Conservation (phyloP, 2,113 vertebrate species). For the Sisor rabdophorus region DNA sequence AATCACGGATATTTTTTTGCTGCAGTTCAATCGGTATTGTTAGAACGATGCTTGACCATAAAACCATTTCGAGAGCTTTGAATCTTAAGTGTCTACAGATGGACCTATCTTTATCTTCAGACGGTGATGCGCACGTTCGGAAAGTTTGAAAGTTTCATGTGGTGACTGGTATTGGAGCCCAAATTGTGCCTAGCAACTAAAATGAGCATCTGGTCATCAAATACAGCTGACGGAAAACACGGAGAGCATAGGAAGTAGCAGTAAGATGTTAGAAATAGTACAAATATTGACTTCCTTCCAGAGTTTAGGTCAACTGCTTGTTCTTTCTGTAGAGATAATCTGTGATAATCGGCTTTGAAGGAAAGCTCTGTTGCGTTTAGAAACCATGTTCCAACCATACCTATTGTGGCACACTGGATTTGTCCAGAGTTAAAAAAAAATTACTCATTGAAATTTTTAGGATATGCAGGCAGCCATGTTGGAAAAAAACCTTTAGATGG, state of each 20-base stretch:
- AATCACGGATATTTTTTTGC: too few relatives aligned
- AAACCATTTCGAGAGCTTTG: not conserved
- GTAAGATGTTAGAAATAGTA: constrained; percentile 57
- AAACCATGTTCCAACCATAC: not conserved
- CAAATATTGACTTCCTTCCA: constrained; percentile 72
- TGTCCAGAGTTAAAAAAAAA: too few relatives aligned
- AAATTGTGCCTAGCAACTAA: not conserved
- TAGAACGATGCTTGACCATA: not conserved
- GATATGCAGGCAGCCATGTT: not conserved
- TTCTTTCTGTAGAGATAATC: constrained; percentile 9
- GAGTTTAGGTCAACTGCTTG: constrained; percentile 43
- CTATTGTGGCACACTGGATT: not conserved
- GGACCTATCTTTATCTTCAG: not conserved
- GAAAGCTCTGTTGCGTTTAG: not conserved
- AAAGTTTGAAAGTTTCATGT: not conserved
- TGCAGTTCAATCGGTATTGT: not conserved
- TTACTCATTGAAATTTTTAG: not conserved
- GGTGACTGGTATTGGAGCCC: too few relatives aligned
- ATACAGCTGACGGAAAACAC: constrained; percentile 44
- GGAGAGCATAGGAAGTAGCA: constrained; percentile 50
- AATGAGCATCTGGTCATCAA: constrained; percentile 10
- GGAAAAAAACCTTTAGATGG: too few relatives aligned
- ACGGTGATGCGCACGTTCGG: not conserved
- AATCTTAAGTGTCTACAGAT: not conserved
- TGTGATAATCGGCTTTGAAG: not conserved